These are phyloP conservation scores for Zosterops borbonicus DNA, from an alignment of 2,113 vertebrate species.

Conservation along the genomic window DNA sequence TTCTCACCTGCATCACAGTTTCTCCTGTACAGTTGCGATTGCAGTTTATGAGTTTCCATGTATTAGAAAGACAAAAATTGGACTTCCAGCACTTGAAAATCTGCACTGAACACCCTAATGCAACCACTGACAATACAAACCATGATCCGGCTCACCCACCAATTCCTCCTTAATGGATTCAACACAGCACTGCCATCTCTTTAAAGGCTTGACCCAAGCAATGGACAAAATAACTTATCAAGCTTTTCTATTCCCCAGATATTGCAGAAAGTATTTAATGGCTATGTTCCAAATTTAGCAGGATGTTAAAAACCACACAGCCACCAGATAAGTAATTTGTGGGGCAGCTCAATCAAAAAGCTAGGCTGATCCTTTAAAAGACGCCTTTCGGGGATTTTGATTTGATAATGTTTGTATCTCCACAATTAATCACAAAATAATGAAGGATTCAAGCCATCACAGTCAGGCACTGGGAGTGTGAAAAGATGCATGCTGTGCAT, in stretches of 20 bases:
- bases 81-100: not conserved
- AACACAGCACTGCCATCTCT: not conserved
- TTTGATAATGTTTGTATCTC: constrained; percentile 40
- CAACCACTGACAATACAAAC: not conserved
- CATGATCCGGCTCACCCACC: not conserved
- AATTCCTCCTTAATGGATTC: not conserved
- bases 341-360: constrained; percentile 54
- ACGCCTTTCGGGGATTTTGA: constrained; percentile 31
- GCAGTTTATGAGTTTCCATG: not conserved
- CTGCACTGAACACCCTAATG: not conserved
- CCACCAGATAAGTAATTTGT: constrained; percentile 57
- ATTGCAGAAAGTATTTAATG: constrained; percentile 49
- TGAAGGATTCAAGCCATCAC: constrained; percentile 15
- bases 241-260: constrained; percentile 33
- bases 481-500: constrained; percentile 30
- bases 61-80: not conserved
- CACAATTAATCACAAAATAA: constrained; percentile 45
- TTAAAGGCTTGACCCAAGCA: constrained; percentile 8
- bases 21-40: constrained; percentile 41
- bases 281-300: constrained; percentile 53
- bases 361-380: constrained; percentile 6
- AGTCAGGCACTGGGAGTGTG: not conserved
- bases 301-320: constrained; percentile 62
- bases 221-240: not conserved
- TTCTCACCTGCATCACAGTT: constrained; percentile 59